These are phyloP conservation scores for Platysteira castanea DNA, from an alignment of 2,113 vertebrate genomes.

Conservation along the genomic window DNA sequence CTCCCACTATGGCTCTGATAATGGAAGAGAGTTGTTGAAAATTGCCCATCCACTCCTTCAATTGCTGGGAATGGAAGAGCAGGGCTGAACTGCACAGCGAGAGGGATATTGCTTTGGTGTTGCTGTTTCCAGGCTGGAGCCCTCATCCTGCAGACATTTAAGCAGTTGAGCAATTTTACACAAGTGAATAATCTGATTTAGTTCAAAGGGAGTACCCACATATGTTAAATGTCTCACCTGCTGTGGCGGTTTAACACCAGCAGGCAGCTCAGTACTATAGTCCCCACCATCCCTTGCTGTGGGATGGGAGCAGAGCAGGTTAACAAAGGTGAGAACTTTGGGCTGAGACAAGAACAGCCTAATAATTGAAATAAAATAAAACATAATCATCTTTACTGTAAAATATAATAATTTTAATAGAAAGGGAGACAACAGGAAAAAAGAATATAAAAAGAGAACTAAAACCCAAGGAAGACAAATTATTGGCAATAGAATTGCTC, in stretches of 20 bases:
- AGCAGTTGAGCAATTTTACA: slow-evolving; percentile 44
- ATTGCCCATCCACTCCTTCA: slow-evolving; percentile 10
- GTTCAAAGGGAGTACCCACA: slow-evolving; percentile 51
- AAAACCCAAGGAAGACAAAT: background rate
- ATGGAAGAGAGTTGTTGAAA: slow-evolving; percentile 4
- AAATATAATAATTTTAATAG: background rate
- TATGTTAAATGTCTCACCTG: slow-evolving; percentile 41
- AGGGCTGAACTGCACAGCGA: slow-evolving; percentile 50
- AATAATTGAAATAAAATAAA: background rate
- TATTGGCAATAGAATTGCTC: background rate
- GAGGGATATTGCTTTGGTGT: slow-evolving; percentile 64
- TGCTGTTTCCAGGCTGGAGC: slow-evolving; percentile 29
- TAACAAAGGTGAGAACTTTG: background rate
- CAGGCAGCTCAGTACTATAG: background rate
- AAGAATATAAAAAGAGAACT: background rate
- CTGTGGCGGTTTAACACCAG: slow-evolving; percentile 3
- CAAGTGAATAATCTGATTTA: slow-evolving; percentile 60
- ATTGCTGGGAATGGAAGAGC: slow-evolving; percentile 44
- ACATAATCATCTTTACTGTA: background rate
- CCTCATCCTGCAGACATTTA: slow-evolving; percentile 35
- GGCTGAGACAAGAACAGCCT: background rate
- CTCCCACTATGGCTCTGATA: slow-evolving; percentile 36
- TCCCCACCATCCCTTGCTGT: background rate
- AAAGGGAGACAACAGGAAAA: background rate
- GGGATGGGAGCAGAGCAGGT: background rate